A percentile compares a stretch with the other conserved stretches of the same genome.
Evolutionary conservation across 2,888 invertebrate species (phyloP).

Genomic region (Dynastes grantii): DNA sequence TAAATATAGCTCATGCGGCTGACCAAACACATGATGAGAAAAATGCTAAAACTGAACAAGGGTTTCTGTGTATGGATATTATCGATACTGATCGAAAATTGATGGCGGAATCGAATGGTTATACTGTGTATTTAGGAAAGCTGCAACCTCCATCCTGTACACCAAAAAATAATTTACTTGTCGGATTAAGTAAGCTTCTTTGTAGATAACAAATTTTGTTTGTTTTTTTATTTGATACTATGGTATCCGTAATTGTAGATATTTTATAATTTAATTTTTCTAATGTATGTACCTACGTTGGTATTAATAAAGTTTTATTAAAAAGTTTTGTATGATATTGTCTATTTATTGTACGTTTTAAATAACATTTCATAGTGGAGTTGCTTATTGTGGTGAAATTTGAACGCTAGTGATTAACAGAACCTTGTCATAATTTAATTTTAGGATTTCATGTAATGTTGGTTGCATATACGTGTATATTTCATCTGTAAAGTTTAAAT

Average conservation of each 20-base stretch:
- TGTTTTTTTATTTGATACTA: neutral
- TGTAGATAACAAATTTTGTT: constrained; percentile 3
- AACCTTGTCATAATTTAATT: too few relatives aligned
- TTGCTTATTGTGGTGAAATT: too few relatives aligned
- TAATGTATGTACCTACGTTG: neutral
- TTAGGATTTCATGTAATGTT: too few relatives aligned
- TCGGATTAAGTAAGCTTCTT: constrained; percentile 72
- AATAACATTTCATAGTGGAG: too few relatives aligned
- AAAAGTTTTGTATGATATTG: too few relatives aligned
- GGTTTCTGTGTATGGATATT: constrained; percentile 88
- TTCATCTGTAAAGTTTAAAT: too few relatives aligned
- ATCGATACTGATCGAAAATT: constrained; percentile 90
- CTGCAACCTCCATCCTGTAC: constrained; percentile 88
- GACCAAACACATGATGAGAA: constrained; percentile 91
- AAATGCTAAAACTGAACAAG: constrained; percentile 81
- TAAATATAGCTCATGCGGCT: constrained; percentile 90
- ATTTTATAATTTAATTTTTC: neutral
- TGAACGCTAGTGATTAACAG: too few relatives aligned
- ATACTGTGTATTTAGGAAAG: constrained; percentile 82
- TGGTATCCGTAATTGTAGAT: neutral
- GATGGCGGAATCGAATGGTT: constrained; percentile 83
- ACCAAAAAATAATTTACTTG: constrained; percentile 91
- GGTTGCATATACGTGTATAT: too few relatives aligned
- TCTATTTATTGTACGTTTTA: too few relatives aligned
- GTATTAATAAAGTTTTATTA: neutral